A percentile compares a stretch with the other conserved stretches of the same genome.
Evolutionary conservation across 2,888 invertebrate genomes (phyloP).

Genomic region (Zootermopsis nevadensis): DNA sequence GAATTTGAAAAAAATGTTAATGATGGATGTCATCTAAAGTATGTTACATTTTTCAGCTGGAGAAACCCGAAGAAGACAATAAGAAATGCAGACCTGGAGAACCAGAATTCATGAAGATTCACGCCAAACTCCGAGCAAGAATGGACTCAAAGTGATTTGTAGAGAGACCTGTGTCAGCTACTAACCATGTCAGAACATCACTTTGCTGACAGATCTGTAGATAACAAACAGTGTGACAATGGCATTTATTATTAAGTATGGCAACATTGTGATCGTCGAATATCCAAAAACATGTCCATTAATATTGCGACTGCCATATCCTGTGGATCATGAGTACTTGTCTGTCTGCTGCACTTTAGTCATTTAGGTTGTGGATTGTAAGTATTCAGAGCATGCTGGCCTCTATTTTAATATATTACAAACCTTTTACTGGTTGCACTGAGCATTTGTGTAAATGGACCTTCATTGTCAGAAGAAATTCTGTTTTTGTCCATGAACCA

Average conservation of each 20-base stretch:
- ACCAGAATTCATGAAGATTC: conserved; percentile 71
- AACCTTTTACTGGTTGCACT: too few species aligned
- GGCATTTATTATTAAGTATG: not conserved
- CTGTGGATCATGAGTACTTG: too few species aligned
- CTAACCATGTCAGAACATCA: not conserved
- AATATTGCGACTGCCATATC: too few species aligned
- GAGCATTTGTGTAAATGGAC: too few species aligned
- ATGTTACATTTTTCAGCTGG: conserved; percentile 55
- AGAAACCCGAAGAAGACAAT: conserved; percentile 57
- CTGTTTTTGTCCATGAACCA: too few species aligned
- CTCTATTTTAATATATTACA: too few species aligned
- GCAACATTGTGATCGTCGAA: not conserved
- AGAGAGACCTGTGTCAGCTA: too few species aligned
- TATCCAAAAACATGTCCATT: not conserved
- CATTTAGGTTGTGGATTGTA: too few species aligned
- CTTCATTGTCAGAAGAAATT: too few species aligned
- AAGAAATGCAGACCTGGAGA: conserved; percentile 54
- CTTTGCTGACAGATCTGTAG: not conserved
- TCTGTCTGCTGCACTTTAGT: too few species aligned
- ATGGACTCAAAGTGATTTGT: conserved; percentile 58
- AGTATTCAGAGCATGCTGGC: too few species aligned
- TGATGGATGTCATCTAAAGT: conserved; percentile 6
- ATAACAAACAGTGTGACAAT: not conserved
- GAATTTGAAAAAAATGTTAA: conserved; percentile 28
- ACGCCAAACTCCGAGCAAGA: conserved; percentile 71